phyloP scores from a whole-genome alignment of 2,797 vertebrate genomes.

The Dromococcyx pavoninus region DNA sequence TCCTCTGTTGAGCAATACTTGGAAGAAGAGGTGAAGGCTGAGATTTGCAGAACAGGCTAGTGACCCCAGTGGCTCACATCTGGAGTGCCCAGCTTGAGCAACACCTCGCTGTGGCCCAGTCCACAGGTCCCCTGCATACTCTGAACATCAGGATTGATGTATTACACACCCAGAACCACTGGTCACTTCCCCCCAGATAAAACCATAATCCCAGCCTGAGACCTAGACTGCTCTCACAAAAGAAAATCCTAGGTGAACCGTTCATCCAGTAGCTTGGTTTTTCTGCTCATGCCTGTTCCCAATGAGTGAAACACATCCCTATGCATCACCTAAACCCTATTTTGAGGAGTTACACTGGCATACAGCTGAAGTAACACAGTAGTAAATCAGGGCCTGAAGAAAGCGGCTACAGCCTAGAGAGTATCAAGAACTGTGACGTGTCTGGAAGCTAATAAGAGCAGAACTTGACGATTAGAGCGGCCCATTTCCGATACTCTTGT shows the following conservation, averaged over 20 bases:
- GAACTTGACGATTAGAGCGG: slow-evolving; percentile 65
- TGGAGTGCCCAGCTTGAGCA: slow-evolving; percentile 40
- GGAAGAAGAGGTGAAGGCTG: slow-evolving; percentile 56
- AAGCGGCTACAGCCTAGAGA: slow-evolving; percentile 57
- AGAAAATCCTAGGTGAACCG: slow-evolving; percentile 36
- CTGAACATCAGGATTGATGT: slow-evolving; percentile 14
- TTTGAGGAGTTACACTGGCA: slow-evolving; percentile 65
- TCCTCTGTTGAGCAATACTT: slow-evolving; percentile 67
- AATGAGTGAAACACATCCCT: slow-evolving; percentile 52
- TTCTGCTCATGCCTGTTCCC: slow-evolving; percentile 64
- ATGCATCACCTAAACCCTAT: slow-evolving; percentile 55
- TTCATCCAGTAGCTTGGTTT: slow-evolving; percentile 47
- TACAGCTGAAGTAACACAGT: slow-evolving; percentile 66
- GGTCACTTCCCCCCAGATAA: slow-evolving; percentile 15
- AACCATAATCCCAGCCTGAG: slow-evolving; percentile 24
- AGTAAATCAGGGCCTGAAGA: slow-evolving; percentile 53
- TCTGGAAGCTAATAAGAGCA: slow-evolving; percentile 63
- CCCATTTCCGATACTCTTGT: slow-evolving; percentile 69
- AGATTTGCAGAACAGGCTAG: slow-evolving; percentile 54
- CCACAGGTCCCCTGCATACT: slow-evolving; percentile 11
- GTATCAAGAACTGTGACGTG: slow-evolving; percentile 61
- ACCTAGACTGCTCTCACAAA: slow-evolving; percentile 46
- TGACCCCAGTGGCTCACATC: slow-evolving; percentile 27
- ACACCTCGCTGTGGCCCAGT: slow-evolving; percentile 20
- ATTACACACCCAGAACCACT: slow-evolving; percentile 45